Conservation (phyloP, 2,113 vertebrate species). For the Acanthochromis polyacanthus region DNA sequence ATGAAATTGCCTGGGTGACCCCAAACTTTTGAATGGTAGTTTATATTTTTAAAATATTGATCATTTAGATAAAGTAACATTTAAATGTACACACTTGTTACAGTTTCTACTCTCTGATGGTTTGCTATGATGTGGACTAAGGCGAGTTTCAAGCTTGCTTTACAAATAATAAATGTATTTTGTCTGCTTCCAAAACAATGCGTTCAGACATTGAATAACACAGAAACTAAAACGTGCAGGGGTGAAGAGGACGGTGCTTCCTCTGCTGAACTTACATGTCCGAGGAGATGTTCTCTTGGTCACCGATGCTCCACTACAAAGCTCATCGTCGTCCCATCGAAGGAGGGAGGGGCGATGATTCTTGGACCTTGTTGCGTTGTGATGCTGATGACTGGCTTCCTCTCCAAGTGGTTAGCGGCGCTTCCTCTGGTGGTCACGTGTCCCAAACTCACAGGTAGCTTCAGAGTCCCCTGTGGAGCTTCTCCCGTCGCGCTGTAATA, state of each 20-base stretch:
- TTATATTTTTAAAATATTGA: no score
- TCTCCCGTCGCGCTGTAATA: slow-evolving; percentile 89
- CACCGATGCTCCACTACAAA: slow-evolving; percentile 97
- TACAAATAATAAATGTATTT: background rate
- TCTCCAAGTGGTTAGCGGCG: slow-evolving; percentile 63
- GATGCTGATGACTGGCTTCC: slow-evolving; percentile 94
- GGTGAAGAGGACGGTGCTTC: background rate
- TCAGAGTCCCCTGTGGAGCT: slow-evolving; percentile 40
- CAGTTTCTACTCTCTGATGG: background rate
- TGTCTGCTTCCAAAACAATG: background rate
- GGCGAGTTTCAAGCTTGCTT: background rate
- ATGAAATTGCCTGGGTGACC: no score
- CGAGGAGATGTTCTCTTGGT: slow-evolving; percentile 67
- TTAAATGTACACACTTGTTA: background rate
- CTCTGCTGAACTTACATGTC: slow-evolving; percentile 63
- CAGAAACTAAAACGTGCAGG: background rate
- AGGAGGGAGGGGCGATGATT: slow-evolving; percentile 94
- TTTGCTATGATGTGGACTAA: background rate
- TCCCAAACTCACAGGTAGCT: slow-evolving; percentile 62
- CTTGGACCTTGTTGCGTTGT: slow-evolving; percentile 92
- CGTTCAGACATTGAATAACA: background rate
- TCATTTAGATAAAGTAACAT: no score
- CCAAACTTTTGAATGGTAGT: no score
- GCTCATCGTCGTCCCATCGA: slow-evolving; percentile 97
- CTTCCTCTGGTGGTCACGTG: slow-evolving; percentile 69